phyloP scores from a whole-genome alignment of 2,888 invertebrate species.

The Aethes cnicana region DNA sequence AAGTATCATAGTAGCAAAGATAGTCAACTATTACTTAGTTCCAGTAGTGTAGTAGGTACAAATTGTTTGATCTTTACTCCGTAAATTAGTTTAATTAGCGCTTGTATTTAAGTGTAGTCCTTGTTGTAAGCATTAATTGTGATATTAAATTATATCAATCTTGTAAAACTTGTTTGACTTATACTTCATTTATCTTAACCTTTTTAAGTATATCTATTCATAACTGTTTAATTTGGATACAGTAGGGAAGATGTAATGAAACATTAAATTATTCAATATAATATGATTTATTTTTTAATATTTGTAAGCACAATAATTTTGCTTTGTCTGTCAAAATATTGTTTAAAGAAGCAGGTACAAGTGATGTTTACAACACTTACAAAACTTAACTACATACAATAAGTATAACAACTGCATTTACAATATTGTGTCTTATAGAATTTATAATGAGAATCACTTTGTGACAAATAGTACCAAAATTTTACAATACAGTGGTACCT shows the following conservation, averaged over 20 bases:
- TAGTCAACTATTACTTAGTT: neutral
- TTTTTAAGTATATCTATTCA: neutral
- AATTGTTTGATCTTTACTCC: slow-evolving; percentile 7
- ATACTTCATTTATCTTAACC: neutral
- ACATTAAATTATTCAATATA: slow-evolving; percentile 65
- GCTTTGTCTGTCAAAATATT: slow-evolving; percentile 80
- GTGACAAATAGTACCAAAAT: slow-evolving; percentile 43
- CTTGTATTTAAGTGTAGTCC: slow-evolving; percentile 16
- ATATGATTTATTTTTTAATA: slow-evolving; percentile 77
- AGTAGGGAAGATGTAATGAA: slow-evolving; percentile 40
- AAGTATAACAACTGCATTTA: slow-evolving; percentile 21
- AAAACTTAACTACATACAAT: slow-evolving; percentile 59
- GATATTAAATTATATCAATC: slow-evolving; percentile 40
- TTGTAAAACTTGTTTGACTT: slow-evolving; percentile 28
- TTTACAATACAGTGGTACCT: slow-evolving; percentile 34
- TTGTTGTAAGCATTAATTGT: slow-evolving; percentile 37
- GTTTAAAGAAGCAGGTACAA: slow-evolving; percentile 78
- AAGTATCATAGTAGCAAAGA: too few species aligned
- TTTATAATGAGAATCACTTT: slow-evolving; percentile 45
- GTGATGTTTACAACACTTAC: slow-evolving; percentile 77
- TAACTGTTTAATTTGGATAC: neutral
- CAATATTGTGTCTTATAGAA: slow-evolving; percentile 25
- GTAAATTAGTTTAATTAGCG: slow-evolving; percentile 9
- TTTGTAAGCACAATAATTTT: slow-evolving; percentile 80
- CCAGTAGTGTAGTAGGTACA: slow-evolving; percentile 10